These are phyloP conservation scores for Champsocephalus gunnari DNA, from an alignment of 2,797 vertebrate species.

Conservation along the genomic window DNA sequence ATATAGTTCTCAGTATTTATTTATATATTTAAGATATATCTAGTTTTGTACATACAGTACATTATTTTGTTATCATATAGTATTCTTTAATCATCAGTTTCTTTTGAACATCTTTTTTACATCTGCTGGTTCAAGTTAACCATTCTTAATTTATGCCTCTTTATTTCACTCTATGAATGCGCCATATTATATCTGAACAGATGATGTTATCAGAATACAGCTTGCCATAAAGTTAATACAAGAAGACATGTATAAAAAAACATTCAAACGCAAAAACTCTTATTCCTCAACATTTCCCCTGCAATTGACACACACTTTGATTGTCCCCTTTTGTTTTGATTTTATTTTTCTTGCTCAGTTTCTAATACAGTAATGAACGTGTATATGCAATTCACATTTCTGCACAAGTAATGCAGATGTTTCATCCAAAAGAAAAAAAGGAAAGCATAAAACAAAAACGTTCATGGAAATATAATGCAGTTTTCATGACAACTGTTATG, in stretches of 20 bases:
- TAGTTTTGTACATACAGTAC: too few relatives aligned
- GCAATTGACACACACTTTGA: neutral
- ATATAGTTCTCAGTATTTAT: too few relatives aligned
- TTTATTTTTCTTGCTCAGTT: conserved; percentile 45
- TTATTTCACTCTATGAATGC: too few relatives aligned
- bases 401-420: conserved; percentile 49
- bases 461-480: conserved; percentile 20
- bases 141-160: too few relatives aligned
- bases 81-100: too few relatives aligned
- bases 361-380: conserved; percentile 37
- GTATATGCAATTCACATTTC: conserved; percentile 40
- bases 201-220: too few relatives aligned
- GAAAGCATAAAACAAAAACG: conserved; percentile 4
- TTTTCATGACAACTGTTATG: conserved; percentile 13
- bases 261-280: neutral
- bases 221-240: neutral
- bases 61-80: too few relatives aligned
- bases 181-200: neutral
- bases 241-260: neutral
- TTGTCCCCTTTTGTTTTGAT: conserved; percentile 24
- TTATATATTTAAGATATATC: too few relatives aligned
- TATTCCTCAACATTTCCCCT: neutral
- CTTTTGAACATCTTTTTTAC: too few relatives aligned
- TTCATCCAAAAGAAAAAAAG: conserved; percentile 12
- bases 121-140: too few relatives aligned